These are phyloP conservation scores for Octodon degus DNA, from an alignment of 2,113 vertebrate genomes.

Conservation along the genomic window DNA sequence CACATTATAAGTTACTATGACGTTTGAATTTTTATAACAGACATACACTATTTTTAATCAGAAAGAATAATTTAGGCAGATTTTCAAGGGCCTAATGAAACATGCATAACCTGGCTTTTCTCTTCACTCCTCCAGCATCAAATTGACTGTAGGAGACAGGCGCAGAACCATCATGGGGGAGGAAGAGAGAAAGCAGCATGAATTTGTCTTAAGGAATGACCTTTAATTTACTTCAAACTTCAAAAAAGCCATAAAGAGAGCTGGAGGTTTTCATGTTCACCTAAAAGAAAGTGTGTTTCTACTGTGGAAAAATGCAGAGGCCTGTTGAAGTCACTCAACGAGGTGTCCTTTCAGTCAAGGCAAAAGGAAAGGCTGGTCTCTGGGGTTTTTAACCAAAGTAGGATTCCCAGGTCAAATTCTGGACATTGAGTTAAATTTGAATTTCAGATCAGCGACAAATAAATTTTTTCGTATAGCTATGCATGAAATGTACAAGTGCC, in stretches of 20 bases:
- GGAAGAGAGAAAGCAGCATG: neutral
- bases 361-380: neutral
- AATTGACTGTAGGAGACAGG: neutral
- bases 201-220: neutral
- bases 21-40: neutral
- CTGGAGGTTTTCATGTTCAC: neutral
- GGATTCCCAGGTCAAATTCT: neutral
- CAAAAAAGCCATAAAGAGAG: neutral
- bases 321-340: neutral
- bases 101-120: neutral
- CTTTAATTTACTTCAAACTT: neutral
- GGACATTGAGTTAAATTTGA: neutral
- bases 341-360: neutral
- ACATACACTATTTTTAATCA: neutral
- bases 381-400: neutral
- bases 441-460: neutral
- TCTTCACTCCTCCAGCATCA: neutral
- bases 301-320: neutral
- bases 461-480: neutral
- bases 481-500: neutral
- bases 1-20: neutral
- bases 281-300: neutral
- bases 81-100: neutral
- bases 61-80: neutral
- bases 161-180: neutral